A percentile compares a stretch with the other conserved stretches of the same genome.
Conservation (phyloP, 2,797 vertebrate species). For the Micrastur ruficollis region DNA sequence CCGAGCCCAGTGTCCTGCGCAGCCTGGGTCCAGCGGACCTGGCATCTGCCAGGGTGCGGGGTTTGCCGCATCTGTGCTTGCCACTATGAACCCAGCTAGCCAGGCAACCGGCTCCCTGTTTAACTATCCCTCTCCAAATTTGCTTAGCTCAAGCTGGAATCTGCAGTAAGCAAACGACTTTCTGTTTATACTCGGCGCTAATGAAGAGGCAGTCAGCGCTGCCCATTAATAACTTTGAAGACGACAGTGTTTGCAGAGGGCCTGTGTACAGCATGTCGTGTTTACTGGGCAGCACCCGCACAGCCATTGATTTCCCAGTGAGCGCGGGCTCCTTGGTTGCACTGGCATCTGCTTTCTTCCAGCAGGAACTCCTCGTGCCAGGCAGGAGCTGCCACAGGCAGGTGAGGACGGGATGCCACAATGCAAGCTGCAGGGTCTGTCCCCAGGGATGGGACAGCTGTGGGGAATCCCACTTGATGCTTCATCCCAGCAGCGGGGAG, state of each 20-base stretch:
- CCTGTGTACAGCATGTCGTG: not conserved
- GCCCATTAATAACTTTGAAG: conserved; percentile 24
- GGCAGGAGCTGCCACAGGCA: not conserved
- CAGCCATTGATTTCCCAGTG: not conserved
- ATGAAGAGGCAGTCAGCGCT: conserved; percentile 56
- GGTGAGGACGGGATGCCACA: not conserved
- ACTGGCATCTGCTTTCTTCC: too few relatives aligned
- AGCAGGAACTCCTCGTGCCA: accelerated
- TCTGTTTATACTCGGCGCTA: conserved; percentile 63
- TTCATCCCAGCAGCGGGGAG: accelerated
- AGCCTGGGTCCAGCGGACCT: not conserved
- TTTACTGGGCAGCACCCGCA: not conserved
- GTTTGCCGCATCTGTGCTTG: conserved; percentile 1
- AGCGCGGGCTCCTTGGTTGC: not conserved
- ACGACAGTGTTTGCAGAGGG: conserved; percentile 51
- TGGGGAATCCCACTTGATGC: not conserved
- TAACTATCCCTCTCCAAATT: conserved; percentile 66
- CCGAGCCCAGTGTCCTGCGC: not conserved
- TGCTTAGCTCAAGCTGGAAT: conserved; percentile 57
- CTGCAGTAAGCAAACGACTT: conserved; percentile 51
- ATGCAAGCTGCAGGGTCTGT: not conserved
- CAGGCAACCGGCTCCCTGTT: conserved; percentile 60
- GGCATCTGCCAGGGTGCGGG: not conserved
- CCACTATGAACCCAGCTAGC: conserved; percentile 15
- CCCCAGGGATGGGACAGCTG: not conserved